phyloP scores from a whole-genome alignment of 2,113 vertebrate species.

The Halcyon malimbica region DNA sequence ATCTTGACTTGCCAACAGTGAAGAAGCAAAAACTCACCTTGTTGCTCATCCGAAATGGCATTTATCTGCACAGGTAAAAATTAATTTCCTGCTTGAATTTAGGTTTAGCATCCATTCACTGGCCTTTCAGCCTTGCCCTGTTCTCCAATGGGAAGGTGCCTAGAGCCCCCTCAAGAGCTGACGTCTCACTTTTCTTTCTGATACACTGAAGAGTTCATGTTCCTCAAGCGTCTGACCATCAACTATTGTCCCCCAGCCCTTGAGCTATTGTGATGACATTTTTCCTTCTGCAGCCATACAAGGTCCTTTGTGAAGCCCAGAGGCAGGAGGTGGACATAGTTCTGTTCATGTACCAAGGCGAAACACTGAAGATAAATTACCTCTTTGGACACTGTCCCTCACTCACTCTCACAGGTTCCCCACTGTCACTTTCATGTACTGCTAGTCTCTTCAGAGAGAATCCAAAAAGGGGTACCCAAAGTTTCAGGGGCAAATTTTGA shows the following conservation, averaged over 20 bases:
- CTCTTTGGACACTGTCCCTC: background rate
- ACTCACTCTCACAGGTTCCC: background rate
- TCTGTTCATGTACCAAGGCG: background rate
- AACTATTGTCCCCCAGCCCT: background rate
- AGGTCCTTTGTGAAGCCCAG: background rate
- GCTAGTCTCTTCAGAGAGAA: background rate
- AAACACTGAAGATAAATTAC: background rate
- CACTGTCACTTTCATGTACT: background rate
- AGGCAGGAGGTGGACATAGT: background rate
- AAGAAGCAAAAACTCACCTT: background rate
- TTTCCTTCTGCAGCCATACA: background rate
- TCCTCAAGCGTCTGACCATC: background rate
- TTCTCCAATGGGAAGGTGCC: background rate
- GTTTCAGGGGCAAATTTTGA: background rate
- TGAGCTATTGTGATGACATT: background rate
- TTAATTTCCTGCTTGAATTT: background rate
- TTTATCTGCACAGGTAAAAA: background rate
- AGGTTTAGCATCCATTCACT: background rate
- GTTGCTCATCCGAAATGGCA: fast-evolving
- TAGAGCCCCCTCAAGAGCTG: background rate
- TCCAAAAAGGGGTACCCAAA: fast-evolving
- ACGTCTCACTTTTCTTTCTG: background rate
- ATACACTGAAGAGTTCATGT: background rate
- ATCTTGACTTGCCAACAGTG: background rate
- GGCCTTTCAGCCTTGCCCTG: background rate